Base-by-base conservation (phyloP, 2,888 invertebrate species). In the Eupithecia tripunctaria region DNA sequence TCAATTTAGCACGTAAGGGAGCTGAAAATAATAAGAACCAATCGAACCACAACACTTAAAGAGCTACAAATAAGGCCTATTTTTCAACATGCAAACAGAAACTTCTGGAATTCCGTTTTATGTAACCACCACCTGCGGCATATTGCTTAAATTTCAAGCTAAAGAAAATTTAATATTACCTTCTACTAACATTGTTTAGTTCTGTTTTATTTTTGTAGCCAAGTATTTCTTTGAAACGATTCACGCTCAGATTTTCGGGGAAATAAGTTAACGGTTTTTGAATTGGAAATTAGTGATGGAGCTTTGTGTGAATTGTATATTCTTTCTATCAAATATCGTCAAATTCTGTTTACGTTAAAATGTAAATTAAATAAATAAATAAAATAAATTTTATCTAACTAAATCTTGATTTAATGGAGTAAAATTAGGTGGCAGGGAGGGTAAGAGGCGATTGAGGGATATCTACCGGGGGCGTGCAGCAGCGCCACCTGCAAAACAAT, bases 141-240 rank as follows among this genome's bases (percentile, higher is more conserved):
- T 71, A 71, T 71, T 71, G 71, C 60, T 51, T 71, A 70, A 70
- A 66, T 66, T 70, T 66, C 15, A 70, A 66, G 65, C 70, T 41
- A 29, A 41, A 70, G 66, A 66, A 70, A 70, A 66, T 70, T 70
- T 70, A 66, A 60, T 70, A 66, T 66, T 41, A 60, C 27, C 43
- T n/a, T 70, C 6, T 66, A 41, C 65, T 29, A 15, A 66, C 66
- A 60, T 43, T 70, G 66, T 66, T 70, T 66, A 62, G 32, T 25
- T 21, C 21, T 27, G 18, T 66, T 65, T 59, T 66, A 60, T 66
- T 21, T 70, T 66, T 66, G 59, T 41, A 32, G 59, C 38, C 7
- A 60, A 32, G 47, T 60, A 70, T 51, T 63, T 56, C 12, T 64
- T 21, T 25, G 21, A 21, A 64, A 38, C 60, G 18, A 6, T 60